These are phyloP conservation scores for Apogon talboti DNA, from an alignment of 2,797 vertebrate species.

Conservation along the genomic window DNA sequence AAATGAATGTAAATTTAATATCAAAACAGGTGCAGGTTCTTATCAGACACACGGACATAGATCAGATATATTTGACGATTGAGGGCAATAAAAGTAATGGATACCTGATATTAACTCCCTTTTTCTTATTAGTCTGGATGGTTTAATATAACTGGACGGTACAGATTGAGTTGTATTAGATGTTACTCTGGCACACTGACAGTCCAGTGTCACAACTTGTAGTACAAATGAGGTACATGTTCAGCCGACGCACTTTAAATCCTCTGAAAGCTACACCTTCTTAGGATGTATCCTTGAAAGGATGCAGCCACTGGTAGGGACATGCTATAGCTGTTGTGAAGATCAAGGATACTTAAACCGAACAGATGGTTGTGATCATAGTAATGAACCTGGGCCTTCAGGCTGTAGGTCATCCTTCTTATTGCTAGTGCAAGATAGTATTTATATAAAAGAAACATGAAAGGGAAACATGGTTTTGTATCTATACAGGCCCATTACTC, in stretches of 20 bases:
- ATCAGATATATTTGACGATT: too few species aligned
- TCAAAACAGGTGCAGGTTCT: too few species aligned
- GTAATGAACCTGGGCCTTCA: conserved; percentile 8
- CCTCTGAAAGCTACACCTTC: neutral
- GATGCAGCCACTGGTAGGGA: neutral
- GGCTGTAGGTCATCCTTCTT: conserved; percentile 20
- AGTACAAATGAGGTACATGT: neutral
- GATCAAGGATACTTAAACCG: conserved; percentile 9
- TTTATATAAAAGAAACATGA: neutral
- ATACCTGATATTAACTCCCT: too few species aligned
- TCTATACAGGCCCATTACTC: neutral
- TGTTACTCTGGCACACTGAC: too few species aligned
- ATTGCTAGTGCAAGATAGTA: neutral
- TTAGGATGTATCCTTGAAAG: neutral
- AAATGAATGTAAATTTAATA: too few species aligned
- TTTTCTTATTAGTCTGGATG: too few species aligned
- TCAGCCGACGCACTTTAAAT: neutral
- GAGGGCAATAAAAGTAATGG: too few species aligned
- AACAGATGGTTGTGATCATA: conserved; percentile 30
- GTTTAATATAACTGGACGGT: too few species aligned
- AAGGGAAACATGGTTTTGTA: neutral
- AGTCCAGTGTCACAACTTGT: too few species aligned
- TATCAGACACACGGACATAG: too few species aligned
- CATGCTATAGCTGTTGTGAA: neutral
- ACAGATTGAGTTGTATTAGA: too few species aligned